These are phyloP conservation scores for Actias luna DNA, from an alignment of 2,888 invertebrate species.

Conservation along the genomic window DNA sequence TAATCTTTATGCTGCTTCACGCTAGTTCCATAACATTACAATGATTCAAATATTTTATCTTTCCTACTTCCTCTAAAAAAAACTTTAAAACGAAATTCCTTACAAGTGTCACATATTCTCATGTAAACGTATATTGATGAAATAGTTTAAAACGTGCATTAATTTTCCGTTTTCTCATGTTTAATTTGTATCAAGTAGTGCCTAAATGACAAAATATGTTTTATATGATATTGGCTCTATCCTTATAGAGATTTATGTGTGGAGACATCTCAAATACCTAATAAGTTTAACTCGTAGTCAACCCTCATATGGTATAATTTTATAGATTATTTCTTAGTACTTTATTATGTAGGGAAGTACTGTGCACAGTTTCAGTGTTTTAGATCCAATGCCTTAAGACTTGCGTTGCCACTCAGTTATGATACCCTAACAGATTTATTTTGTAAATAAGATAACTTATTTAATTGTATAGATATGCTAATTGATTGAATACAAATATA, in stretches of 20 bases:
- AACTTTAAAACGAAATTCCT: not conserved
- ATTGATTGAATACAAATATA: not conserved
- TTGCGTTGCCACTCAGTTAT: too few relatives aligned
- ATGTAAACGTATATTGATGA: not conserved
- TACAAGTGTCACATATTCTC: not conserved
- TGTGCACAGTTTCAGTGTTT: too few relatives aligned
- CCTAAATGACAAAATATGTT: not conserved
- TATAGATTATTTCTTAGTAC: too few relatives aligned
- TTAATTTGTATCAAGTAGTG: not conserved
- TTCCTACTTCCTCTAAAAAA: not conserved
- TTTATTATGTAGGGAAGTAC: too few relatives aligned
- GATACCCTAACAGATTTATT: too few relatives aligned
- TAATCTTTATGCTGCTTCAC: not conserved
- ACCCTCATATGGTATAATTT: too few relatives aligned
- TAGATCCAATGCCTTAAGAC: too few relatives aligned
- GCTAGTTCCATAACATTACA: not conserved
- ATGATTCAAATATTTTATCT: slow-evolving; percentile 7
- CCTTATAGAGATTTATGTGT: too few relatives aligned
- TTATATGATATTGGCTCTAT: too few relatives aligned
- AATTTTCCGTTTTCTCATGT: not conserved
- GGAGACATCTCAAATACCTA: too few relatives aligned
- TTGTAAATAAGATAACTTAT: not conserved
- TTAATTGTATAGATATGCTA: not conserved
- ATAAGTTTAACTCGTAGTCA: too few relatives aligned
- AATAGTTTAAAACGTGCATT: not conserved